Evolutionary conservation across 2,888 invertebrate species (phyloP).

Genomic region (Phytoseiulus persimilis): DNA sequence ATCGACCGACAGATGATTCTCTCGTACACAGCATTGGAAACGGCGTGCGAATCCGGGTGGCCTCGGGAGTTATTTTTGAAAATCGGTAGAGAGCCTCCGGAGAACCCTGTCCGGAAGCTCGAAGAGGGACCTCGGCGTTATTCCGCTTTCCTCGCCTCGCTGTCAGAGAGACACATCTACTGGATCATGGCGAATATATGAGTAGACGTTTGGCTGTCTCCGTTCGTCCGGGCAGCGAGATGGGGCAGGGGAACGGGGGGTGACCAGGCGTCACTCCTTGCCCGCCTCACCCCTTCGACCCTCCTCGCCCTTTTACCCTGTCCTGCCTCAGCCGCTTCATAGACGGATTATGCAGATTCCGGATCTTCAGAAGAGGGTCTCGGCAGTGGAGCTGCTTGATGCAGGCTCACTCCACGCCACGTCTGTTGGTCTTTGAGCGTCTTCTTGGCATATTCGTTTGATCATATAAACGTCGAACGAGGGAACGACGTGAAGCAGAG

Average conservation of each 20-base stretch:
- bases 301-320: neutral
- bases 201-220: neutral
- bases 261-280: neutral
- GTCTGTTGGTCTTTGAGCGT: neutral
- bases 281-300: neutral
- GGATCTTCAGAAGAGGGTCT: neutral
- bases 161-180: neutral
- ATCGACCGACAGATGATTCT: neutral
- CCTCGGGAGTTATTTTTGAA: neutral
- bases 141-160: neutral
- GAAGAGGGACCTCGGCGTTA: neutral
- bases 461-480: neutral
- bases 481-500: neutral
- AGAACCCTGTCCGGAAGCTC: neutral
- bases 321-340: neutral
- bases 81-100: neutral
- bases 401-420: neutral
- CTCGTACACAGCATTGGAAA: neutral
- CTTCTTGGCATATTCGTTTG: neutral
- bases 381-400: neutral
- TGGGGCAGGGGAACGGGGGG: no score
- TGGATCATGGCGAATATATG: neutral
- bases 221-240: no score
- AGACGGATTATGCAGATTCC: neutral
- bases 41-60: neutral